Conservation (phyloP, 2,113 vertebrate species). For the Alligator mississippiensis region DNA sequence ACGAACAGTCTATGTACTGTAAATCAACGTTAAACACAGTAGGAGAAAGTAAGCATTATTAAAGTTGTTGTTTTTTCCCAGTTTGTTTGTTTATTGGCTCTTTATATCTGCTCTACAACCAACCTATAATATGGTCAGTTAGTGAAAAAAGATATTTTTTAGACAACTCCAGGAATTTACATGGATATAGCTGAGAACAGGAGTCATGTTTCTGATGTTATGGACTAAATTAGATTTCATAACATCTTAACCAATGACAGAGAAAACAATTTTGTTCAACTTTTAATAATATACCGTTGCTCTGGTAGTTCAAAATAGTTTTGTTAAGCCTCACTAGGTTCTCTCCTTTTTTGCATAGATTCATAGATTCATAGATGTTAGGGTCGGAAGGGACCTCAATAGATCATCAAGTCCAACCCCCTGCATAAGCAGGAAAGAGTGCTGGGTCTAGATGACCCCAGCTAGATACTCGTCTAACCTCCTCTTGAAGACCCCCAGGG, state of each 20-base stretch:
- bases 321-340: not conserved
- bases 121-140: not conserved
- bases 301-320: not conserved
- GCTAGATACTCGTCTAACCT: no score
- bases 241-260: not conserved
- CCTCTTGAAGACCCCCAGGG: no score
- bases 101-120: not conserved
- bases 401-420: no score
- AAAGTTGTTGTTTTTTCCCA: not conserved
- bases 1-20: not conserved
- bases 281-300: not conserved
- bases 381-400: no score
- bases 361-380: no score
- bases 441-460: no score
- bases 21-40: not conserved
- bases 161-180: not conserved
- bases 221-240: not conserved
- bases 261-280: not conserved
- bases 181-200: not conserved
- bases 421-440: no score
- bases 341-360: no score
- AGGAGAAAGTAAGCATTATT: not conserved
- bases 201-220: not conserved
- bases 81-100: not conserved
- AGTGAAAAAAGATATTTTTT: not conserved